Evolutionary conservation across 1,140 invertebrate species (phyloP).

Genomic region (Magallana ariakensis): DNA sequence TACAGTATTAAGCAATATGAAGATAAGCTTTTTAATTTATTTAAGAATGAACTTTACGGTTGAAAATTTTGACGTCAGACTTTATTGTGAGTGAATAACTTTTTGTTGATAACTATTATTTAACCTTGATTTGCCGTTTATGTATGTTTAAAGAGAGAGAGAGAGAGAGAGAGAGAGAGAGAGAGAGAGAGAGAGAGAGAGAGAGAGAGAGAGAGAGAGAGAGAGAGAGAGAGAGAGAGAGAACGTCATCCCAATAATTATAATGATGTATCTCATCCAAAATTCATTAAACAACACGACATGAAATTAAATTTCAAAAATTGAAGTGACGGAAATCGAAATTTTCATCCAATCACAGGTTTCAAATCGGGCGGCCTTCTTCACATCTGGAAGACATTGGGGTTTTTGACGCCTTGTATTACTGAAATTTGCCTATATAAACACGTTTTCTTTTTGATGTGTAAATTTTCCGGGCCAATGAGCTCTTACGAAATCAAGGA

Average conservation of each 20-base stretch:
- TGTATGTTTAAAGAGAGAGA: neutral
- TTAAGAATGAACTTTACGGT: neutral
- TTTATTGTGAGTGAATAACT: too few relatives aligned
- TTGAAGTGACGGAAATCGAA: conserved; percentile 15
- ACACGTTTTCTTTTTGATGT: conserved; percentile 33
- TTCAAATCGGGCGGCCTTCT: neutral
- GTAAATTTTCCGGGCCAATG: conserved; percentile 18
- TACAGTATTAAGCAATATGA: conserved; percentile 3
- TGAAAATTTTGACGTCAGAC: neutral
- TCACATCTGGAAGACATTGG: conserved; percentile 18
- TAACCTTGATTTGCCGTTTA: neutral
- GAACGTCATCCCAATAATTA: neutral
- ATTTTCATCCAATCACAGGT: conserved; percentile 16
- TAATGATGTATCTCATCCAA: conserved; percentile 16
- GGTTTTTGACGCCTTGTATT: conserved; percentile 21
- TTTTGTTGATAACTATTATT: too few relatives aligned
- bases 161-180: neutral
- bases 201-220: conserved; percentile 2
- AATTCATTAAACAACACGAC: conserved; percentile 6
- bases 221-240: conserved; percentile 12
- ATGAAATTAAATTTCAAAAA: conserved; percentile 28
- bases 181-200: neutral
- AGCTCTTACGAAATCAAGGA: conserved; percentile 26
- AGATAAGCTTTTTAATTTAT: neutral
- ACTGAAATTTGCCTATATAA: conserved; percentile 34